A percentile compares a stretch with the other conserved stretches of the same genome.
These are phyloP conservation scores for Phoeniculus purpureus DNA, from an alignment of 2,797 vertebrate genomes.

Conservation along the genomic window DNA sequence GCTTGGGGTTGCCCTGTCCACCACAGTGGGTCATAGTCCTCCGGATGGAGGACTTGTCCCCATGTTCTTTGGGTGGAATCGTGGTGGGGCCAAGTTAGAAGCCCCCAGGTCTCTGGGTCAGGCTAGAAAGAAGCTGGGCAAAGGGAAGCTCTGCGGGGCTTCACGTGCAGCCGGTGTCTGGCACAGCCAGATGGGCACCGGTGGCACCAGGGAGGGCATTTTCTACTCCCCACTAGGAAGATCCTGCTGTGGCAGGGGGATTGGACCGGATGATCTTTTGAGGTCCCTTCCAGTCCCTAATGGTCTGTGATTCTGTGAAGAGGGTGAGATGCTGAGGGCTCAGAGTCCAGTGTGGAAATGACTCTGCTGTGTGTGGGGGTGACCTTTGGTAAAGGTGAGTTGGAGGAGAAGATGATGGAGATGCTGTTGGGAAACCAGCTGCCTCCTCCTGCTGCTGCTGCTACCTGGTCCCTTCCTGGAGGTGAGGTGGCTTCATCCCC, in stretches of 20 bases:
- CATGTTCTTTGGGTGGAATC: not conserved
- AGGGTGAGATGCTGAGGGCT: not conserved
- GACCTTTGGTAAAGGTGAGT: not conserved
- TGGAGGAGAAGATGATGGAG: not conserved
- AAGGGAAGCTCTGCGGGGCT: rapidly evolving
- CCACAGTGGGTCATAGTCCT: rapidly evolving
- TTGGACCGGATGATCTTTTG: too few relatives aligned
- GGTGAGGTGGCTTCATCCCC: not conserved
- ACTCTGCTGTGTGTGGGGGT: rapidly evolving
- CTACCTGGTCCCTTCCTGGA: not conserved
- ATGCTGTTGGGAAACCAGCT: not conserved
- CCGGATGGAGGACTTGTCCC: not conserved
- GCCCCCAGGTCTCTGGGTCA: not conserved
- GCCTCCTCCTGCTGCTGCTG: not conserved
- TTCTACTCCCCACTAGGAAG: not conserved
- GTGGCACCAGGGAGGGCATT: conserved; percentile 14
- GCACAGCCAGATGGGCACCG: not conserved
- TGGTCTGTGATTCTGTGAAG: too few relatives aligned
- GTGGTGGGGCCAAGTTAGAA: not conserved
- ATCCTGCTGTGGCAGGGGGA: too few relatives aligned
- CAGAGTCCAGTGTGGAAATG: not conserved
- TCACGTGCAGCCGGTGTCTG: not conserved
- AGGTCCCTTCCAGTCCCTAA: too few relatives aligned
- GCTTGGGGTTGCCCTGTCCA: not conserved
- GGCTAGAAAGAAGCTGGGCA: not conserved